Evolutionary conservation across 1,140 invertebrate species (phyloP).

Genomic region (Sycophila sp.): DNA sequence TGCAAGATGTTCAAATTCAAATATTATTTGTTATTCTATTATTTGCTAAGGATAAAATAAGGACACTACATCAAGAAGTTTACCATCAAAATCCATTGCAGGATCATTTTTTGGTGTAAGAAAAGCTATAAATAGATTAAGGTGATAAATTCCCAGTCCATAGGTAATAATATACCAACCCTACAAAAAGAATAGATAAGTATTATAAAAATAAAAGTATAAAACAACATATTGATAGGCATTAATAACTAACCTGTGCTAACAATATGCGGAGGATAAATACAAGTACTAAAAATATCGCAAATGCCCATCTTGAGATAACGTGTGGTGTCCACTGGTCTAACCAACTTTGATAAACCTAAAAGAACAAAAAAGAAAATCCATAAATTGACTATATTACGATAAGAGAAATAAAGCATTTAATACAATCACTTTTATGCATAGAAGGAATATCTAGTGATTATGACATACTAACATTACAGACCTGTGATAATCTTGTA

Average conservation of each 20-base stretch:
- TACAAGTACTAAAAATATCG: slow-evolving; percentile 53
- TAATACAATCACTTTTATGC: not conserved
- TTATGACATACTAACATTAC: slow-evolving; percentile 37
- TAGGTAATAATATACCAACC: slow-evolving; percentile 99
- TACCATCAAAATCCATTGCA: slow-evolving; percentile 91
- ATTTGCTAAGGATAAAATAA: not conserved
- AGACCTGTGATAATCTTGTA: slow-evolving; percentile 61
- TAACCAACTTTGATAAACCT: slow-evolving; percentile 63
- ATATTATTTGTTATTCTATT: not conserved
- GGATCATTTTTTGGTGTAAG: slow-evolving; percentile 99
- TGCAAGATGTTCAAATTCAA: slow-evolving; percentile 30
- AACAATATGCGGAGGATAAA: slow-evolving; percentile 61
- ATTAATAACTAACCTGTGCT: slow-evolving; percentile 47
- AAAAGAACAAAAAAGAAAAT: slow-evolving; percentile 27
- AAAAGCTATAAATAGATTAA: slow-evolving; percentile 99
- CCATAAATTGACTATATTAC: not conserved
- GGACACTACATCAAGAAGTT: slow-evolving; percentile 44
- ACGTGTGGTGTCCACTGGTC: slow-evolving; percentile 63
- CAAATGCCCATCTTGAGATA: slow-evolving; percentile 56
- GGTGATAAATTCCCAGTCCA: slow-evolving; percentile 97
- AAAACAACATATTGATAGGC: too few species aligned
- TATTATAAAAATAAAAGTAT: not conserved
- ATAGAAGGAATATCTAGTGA: not conserved
- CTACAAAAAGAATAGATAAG: slow-evolving; percentile 69
- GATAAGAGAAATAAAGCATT: not conserved